Percentiles rank a stretch among this genome's conserved stretches.
These are phyloP conservation scores for Lacerta bilineata DNA, from an alignment of 2,797 vertebrate genomes.

Conservation along the genomic window DNA sequence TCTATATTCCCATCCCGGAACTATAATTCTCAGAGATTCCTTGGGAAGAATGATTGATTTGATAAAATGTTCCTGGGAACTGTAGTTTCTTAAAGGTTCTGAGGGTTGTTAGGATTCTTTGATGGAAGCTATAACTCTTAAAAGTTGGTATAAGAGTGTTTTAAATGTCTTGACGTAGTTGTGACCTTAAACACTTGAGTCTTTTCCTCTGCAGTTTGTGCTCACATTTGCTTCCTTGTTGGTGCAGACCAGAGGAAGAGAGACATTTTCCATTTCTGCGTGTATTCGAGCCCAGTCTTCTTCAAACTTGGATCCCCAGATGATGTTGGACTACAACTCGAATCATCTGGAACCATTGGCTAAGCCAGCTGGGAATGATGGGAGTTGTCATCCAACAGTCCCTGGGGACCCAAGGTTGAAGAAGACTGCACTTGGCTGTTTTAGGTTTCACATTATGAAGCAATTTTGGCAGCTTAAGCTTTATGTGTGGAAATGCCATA, in stretches of 20 bases:
- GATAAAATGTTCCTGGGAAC: too few species aligned
- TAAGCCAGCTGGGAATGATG: not conserved
- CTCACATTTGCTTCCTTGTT: not conserved
- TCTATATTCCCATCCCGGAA: not conserved
- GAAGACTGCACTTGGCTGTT: not conserved
- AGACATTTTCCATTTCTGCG: too few species aligned
- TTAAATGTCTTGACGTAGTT: not conserved
- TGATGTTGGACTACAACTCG: not conserved
- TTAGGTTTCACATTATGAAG: not conserved
- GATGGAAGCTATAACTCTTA: too few species aligned
- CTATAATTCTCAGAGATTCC: not conserved
- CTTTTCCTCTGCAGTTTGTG: too few species aligned
- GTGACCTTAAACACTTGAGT: too few species aligned
- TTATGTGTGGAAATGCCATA: not conserved
- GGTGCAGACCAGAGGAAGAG: too few species aligned
- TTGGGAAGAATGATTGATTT: too few species aligned
- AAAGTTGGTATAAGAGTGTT: too few species aligned
- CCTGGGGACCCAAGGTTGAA: not conserved
- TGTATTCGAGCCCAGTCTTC: not conserved
- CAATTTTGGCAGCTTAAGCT: not conserved
- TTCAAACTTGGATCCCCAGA: not conserved
- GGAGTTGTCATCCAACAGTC: not conserved
- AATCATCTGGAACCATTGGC: too few species aligned
- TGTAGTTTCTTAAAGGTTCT: not conserved
- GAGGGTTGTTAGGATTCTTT: not conserved